Evolutionary conservation across 2,888 invertebrate species (phyloP), one percentile per base, ranked within the genome.

Genomic region (Pharmacophagus antenor): DNA sequence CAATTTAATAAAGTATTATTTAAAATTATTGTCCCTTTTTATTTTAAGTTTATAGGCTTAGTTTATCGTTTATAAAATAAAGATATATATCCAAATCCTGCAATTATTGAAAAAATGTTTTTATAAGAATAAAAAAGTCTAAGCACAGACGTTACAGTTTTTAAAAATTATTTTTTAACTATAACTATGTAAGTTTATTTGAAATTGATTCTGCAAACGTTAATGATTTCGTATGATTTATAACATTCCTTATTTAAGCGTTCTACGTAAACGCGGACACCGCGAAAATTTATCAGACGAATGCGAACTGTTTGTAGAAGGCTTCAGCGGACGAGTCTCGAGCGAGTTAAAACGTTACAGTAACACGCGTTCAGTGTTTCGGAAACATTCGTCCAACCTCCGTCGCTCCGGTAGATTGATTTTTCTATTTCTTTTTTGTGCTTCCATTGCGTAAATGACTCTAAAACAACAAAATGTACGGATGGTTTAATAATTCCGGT

Each of bases 241-340:
- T 62, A 31, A 15, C 37, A 37, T n/a, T 63, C 52, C 57, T 46
- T 57, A 50, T 61, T 64, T 62, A 65, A 58, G 48, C 50, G 61
- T 61, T 64, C 61, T 50, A 56, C 58, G 55, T 51, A 15, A 27
- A 42, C 54, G 53, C 57, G 61, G 56, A 57, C 48, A 48, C 23
- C 25, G 53, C 44, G 56, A 68, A 64, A 66, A 62, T 63, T 66
- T 68, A 67, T 67, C 63, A 68, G 52, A 57, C 56, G 61, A 55
- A 44, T 20, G 61, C 64, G 61, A 63, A 63, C 59, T 74, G 70
- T 78, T 79, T 77, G 70, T 61, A 61, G 64, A 73, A 77, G 79
- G 69, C 73, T 78, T 57, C 52, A 48, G 44, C 27, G 22, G 48
- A 27, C 48, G 37, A 48, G 46, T 27, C 20, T 54, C 58, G 53